Conservation (phyloP, 2,888 invertebrate species). For the Brachynemurus nebulosus region DNA sequence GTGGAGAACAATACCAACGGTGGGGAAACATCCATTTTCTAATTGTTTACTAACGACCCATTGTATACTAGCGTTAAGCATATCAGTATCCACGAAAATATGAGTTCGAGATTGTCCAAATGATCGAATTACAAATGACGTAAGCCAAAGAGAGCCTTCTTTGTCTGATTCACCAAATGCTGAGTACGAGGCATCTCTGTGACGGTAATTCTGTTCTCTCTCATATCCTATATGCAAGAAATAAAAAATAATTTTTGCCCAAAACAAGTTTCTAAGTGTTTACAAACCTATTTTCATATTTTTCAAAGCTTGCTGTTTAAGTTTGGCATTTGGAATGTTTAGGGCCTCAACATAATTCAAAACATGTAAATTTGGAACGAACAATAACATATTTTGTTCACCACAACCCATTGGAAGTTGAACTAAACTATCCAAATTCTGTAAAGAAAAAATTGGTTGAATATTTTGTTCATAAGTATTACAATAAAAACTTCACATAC, state of each 20-base stretch:
- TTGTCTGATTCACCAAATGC: slow-evolving; percentile 58
- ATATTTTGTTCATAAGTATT: no score
- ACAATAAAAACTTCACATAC: no score
- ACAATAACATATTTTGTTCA: slow-evolving; percentile 66
- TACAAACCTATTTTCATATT: slow-evolving; percentile 46
- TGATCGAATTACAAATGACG: slow-evolving; percentile 62
- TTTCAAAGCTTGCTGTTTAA: slow-evolving; percentile 37
- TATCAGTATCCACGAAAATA: slow-evolving; percentile 37
- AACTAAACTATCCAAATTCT: slow-evolving; percentile 53
- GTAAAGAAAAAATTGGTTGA: no score
- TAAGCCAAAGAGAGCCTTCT: slow-evolving; percentile 60
- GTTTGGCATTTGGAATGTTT: slow-evolving; percentile 35
- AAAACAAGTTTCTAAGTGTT: slow-evolving; percentile 4
- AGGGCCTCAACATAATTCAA: slow-evolving; percentile 44
- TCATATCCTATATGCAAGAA: slow-evolving; percentile 70
- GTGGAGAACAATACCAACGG: slow-evolving; percentile 54
- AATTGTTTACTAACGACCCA: slow-evolving; percentile 55
- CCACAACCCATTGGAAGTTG: slow-evolving; percentile 63
- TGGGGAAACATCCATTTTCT: slow-evolving; percentile 64
- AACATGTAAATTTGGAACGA: slow-evolving; percentile 60
- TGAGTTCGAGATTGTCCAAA: slow-evolving; percentile 42
- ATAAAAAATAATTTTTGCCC: no score
- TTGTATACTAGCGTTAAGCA: slow-evolving; percentile 35
- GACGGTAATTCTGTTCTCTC: slow-evolving; percentile 60
- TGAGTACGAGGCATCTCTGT: slow-evolving; percentile 64